Evolutionary conservation across 2,888 invertebrate species (phyloP), one percentile per base, ranked within the genome.

Genomic region (Malachius bipustulatus): DNA sequence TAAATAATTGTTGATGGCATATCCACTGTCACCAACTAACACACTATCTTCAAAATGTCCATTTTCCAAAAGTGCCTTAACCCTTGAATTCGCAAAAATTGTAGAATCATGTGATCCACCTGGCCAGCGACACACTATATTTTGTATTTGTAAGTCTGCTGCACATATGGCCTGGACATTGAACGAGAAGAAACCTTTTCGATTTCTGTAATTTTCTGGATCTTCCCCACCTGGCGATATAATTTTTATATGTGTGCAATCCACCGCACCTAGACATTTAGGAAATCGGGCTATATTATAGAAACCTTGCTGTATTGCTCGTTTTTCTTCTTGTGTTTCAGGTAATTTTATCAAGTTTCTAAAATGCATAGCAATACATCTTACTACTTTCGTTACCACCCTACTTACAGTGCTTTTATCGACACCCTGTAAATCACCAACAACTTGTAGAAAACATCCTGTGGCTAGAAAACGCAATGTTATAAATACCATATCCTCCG

Each of bases 131-230:
- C 44, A 41, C 4, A 48, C 46, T 19, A 43, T 38, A 16, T 46
- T 24, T 32, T 19, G 26, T 6, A 50, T 47, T 31, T 40, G 40
- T 26, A 50, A 37, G 30, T 41, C 28, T 4, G 43, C 37, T 32
- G 46, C 44, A 24, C 36, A 42, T 4, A 52, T 40, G n/a, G 39
- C 41, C 37, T 52, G 51, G 14, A 51, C 47, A 37, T 52, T 54
- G 8, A 49, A 30, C 14, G 49, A 48, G 43, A 52, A 52, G 32
- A 39, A 45, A 12, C 41, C 40, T 34, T 50, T 52, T 30, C 47
- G 30, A 34, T 49, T 50, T 26, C 48, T 28, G 27, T 41, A 48
- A 10, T 40, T 30, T 39, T 52, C 49, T 26, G 47, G 44, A 36
- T 47, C 34, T 8, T 42, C 34, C 33, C 49, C 47, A 37, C 47